Base-by-base conservation (phyloP, 92 coral and sea anemone genomes). In the Umimayanthus chanpuru region DNA sequence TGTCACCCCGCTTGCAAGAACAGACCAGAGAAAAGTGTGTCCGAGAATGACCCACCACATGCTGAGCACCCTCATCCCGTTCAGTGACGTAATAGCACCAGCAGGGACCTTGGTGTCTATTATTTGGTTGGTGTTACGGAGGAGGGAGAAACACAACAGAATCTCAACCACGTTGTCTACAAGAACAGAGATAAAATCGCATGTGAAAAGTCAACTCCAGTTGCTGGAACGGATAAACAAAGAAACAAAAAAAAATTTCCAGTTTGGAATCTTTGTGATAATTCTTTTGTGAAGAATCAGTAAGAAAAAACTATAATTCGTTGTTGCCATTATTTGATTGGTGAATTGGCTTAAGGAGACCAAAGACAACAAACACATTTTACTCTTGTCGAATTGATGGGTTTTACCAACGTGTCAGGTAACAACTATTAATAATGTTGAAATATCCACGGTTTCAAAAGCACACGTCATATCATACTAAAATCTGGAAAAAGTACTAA, bases 11-110 rank as follows among this genome's bases (percentile, higher is more conserved):
- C 64, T 70, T 18, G 84, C 10, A 10, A 88, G 56, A 76, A 76
- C 23, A 66, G 87, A 77, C 92, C 92, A 88, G 6, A 94, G 72
- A 21, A 83, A 94, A 14, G 94, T 92, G 88, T 94, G 96, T 61
- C 96, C 96, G 28, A 94, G 88, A 49, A 94, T 92, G 11, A 94
- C 91, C 96, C 96, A 94, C 80, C 89, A 92, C 96, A 94, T 92
- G 79, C 96, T 92, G 28, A 93, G 90, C 15, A 93, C 96, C 49
- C 96, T 89, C 29, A 91, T 79, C 28, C 96, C 96, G 77, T 93
- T 87, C 76, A 93, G 41, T 44, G 94, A 88, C 50, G 94, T 91
- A 47, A 93, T 93, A 21, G 90, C 88, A 32, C 77, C 79, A 12
- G 91, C 66, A 47, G 94, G 90, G 11, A 93, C 94, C 41, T 85